Evolutionary conservation across 2,797 vertebrate genomes (phyloP).

Genomic region (Pempheris klunzingeri): DNA sequence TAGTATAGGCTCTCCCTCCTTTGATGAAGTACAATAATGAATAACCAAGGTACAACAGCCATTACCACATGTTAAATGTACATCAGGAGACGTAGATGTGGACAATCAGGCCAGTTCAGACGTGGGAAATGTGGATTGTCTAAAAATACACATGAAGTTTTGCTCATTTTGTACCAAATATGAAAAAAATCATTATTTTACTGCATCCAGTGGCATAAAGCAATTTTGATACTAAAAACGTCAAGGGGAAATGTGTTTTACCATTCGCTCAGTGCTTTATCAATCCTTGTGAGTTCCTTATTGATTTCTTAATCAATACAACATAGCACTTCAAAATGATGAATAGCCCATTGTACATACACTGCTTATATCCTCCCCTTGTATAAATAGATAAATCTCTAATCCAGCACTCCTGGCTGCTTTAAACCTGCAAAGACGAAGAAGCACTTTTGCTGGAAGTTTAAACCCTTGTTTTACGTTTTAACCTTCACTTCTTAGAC

Average conservation of each 20-base stretch:
- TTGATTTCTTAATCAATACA: conserved; percentile 28
- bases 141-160: no score
- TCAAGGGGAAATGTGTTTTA: conserved; percentile 1
- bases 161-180: no score
- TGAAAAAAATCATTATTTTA: not conserved
- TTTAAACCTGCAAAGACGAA: not conserved
- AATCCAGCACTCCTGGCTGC: not conserved
- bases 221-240: conserved; percentile 1
- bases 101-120: no score
- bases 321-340: conserved; percentile 6
- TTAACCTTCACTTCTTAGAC: not conserved
- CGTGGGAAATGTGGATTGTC: no score
- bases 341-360: conserved; percentile 1
- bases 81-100: no score
- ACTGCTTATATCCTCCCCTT: conserved; percentile 9
- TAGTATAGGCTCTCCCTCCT: no score
- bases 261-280: conserved; percentile 27
- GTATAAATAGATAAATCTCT: conserved; percentile 3
- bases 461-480: conserved; percentile 10
- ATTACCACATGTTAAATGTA: no score
- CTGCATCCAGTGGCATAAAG: conserved; percentile 1
- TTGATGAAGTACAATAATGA: no score
- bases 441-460: not conserved
- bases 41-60: no score
- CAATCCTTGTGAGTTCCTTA: conserved; percentile 21